These are phyloP conservation scores for Taenioides sp. DNA, from an alignment of 2,797 vertebrate species.

Conservation along the genomic window DNA sequence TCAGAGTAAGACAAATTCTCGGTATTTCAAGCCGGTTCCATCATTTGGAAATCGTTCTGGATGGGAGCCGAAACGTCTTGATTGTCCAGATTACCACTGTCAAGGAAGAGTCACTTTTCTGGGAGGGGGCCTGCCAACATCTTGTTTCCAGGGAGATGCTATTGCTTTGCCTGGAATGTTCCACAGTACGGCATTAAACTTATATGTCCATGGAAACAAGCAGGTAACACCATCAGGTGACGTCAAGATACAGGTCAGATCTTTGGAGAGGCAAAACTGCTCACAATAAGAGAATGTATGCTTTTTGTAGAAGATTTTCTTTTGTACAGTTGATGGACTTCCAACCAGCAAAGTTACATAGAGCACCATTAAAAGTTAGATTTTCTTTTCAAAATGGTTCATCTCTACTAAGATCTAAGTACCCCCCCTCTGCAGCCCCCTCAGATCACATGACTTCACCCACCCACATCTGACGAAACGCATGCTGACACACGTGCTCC, in stretches of 20 bases:
- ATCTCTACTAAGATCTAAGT: constrained; percentile 15
- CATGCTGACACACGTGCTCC: constrained; percentile 56
- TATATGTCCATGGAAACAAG: background rate
- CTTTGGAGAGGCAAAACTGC: too few species aligned
- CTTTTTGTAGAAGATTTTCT: background rate
- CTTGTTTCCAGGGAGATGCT: background rate
- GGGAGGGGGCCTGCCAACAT: background rate
- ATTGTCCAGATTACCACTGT: too few species aligned
- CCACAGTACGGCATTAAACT: background rate
- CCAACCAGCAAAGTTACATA: background rate
- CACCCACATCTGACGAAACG: constrained; percentile 31
- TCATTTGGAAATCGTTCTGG: too few species aligned
- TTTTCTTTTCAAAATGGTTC: background rate
- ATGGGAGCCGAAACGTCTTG: too few species aligned
- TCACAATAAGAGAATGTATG: background rate
- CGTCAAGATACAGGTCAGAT: background rate
- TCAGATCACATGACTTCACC: constrained; percentile 10
- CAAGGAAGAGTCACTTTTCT: background rate
- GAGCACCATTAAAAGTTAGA: background rate
- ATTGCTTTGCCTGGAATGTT: background rate
- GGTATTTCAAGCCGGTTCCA: too few species aligned
- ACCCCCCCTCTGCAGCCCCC: background rate
- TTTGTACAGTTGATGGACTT: background rate
- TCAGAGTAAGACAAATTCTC: too few species aligned
- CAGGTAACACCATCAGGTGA: background rate